Conservation (phyloP, 2,113 vertebrate genomes). For the Macaca mulatta region DNA sequence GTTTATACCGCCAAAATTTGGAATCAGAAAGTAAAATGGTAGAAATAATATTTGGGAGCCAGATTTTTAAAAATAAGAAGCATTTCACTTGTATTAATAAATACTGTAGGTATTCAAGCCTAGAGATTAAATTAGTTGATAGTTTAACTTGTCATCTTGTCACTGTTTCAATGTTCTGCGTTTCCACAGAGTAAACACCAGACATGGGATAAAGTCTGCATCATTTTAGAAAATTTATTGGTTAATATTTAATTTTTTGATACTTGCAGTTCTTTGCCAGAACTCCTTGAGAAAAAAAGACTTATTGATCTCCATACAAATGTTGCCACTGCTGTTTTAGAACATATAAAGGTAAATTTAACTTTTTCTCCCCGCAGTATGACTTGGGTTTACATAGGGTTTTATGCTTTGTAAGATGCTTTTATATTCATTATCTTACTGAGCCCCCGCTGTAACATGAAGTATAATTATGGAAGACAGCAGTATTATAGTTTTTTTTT, state of each 20-base stretch:
- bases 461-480: not conserved
- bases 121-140: not conserved
- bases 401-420: conserved; percentile 21
- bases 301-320: conserved; percentile 99
- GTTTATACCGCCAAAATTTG: conserved; percentile 24
- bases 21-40: conserved; percentile 1
- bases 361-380: not conserved
- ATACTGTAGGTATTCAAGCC: not conserved
- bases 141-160: conserved; percentile 26
- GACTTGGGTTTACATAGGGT: not conserved
- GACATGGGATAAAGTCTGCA: not conserved
- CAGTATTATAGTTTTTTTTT: not conserved
- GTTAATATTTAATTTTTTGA: conserved; percentile 76
- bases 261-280: conserved; percentile 94
- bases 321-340: conserved; percentile 96
- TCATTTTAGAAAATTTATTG: conserved; percentile 52
- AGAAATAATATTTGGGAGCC: conserved; percentile 10
- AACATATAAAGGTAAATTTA: conserved; percentile 96
- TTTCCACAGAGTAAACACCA: conserved; percentile 30
- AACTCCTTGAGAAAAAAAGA: conserved; percentile 97
- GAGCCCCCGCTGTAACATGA: not conserved
- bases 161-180: not conserved
- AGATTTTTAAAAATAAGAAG: conserved; percentile 38
- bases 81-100: not conserved
- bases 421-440: conserved; percentile 5